Evolutionary conservation across 2,888 invertebrate genomes (phyloP), one percentile per base, ranked within the genome.

Genomic region (Netelia melanura): DNA sequence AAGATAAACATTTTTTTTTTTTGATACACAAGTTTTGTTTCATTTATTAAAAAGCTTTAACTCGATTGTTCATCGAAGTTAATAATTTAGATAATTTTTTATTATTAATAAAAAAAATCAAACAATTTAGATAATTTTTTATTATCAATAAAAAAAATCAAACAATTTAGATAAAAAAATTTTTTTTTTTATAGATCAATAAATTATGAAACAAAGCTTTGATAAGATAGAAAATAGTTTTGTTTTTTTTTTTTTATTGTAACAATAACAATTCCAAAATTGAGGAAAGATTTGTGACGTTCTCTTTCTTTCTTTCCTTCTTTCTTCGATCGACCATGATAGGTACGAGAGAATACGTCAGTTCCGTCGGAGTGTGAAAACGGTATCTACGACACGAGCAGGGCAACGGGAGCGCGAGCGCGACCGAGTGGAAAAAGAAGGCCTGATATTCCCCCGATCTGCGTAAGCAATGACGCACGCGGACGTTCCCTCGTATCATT

Each of bases 401-500:
- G 38, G 38, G 38, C 38, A 5, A 38, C 38, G 64, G 17, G 68
- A 21, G 56, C 11, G 38, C 17, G 67, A 54, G 64, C 43, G 21
- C 64, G 81, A 76, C 61, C 67, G 54, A 68, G 72, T 65, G 72
- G 77, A 80, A 86, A 86, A 83, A 87, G 83, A 83, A 87, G 83
- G 58, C 62, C 80, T 77, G 84, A 83, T 78, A 83, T 83, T 74
- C 74, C 83, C 83, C 83, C 82, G 77, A 86, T 76, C 86, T 87
- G 87, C 87, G 88, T 87, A 86, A 88, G 87, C 87, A 87, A 71
- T 88, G 87, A 88, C 88, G 88, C 88, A 87, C 87, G 82, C 74
- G 70, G 79, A 65, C 67, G 81, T 84, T 81, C 64, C 83, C 56
- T 86, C 68, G 52, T 17, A 71, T 79, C 38, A 64, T 68, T 58